Evolutionary conservation across 1,140 invertebrate species (phyloP).

Genomic region (Argopecten irradians): DNA sequence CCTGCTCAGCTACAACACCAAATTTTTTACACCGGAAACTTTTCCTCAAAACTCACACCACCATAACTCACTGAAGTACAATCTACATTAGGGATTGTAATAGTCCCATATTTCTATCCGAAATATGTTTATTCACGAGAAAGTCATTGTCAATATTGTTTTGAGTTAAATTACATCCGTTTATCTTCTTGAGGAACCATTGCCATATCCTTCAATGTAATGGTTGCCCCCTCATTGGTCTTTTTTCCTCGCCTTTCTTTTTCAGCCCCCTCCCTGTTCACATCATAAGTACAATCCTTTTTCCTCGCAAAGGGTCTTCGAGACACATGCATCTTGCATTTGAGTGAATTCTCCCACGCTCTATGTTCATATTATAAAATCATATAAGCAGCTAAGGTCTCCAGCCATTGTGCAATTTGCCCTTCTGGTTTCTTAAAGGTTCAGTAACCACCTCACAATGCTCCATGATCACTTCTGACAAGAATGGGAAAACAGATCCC

Average conservation of each 20-base stretch:
- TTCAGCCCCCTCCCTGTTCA: background rate
- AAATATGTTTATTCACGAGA: background rate
- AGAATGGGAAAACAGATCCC: background rate
- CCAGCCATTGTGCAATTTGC: constrained; percentile 33
- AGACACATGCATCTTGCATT: constrained; percentile 36
- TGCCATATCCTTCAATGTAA: background rate
- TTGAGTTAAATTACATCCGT: background rate
- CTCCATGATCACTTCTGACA: background rate
- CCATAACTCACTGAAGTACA: no score
- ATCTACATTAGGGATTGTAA: no score
- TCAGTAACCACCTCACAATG: constrained; percentile 26
- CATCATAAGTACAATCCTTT: background rate
- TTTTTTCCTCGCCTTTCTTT: background rate
- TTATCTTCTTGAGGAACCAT: background rate
- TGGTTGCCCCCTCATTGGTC: background rate
- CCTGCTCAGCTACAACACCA: no score
- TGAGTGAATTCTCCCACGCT: background rate
- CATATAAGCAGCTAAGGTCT: background rate
- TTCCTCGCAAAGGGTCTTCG: constrained; percentile 20
- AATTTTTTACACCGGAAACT: no score
- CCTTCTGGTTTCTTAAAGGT: constrained; percentile 38
- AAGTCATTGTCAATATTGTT: background rate
- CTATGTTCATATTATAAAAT: constrained; percentile 34
- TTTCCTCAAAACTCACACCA: no score
- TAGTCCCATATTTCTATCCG: background rate